These are phyloP conservation scores for Colletes gigas DNA, from an alignment of 1,140 invertebrate species.

Conservation along the genomic window DNA sequence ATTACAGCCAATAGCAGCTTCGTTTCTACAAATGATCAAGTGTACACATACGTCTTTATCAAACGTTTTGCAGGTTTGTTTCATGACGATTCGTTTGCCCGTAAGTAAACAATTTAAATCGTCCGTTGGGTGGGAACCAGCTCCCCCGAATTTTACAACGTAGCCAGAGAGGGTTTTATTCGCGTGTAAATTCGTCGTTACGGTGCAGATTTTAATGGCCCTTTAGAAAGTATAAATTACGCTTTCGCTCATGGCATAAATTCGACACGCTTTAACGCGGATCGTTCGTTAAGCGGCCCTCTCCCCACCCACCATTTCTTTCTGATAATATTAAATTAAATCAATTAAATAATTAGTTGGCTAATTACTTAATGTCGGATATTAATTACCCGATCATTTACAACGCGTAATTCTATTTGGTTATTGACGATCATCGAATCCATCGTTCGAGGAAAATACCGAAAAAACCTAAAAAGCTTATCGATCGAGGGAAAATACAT, in stretches of 20 bases:
- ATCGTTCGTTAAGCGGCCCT: constrained; percentile 17
- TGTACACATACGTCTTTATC: not conserved
- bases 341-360: constrained; percentile 21
- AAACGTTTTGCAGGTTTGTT: constrained; percentile 4
- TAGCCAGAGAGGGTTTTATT: constrained; percentile 7
- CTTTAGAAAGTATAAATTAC: constrained; percentile 43
- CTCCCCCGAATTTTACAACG: constrained; percentile 24
- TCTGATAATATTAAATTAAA: constrained; percentile 20
- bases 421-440: not conserved
- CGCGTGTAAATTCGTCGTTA: constrained; percentile 20
- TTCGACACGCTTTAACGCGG: not conserved
- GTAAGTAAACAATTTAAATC: constrained; percentile 39
- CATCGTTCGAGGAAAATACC: not conserved
- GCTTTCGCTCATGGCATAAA: constrained; percentile 6
- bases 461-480: not conserved
- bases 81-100: not conserved
- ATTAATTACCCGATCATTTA: constrained; percentile 1
- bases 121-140: not conserved
- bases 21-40: not conserved
- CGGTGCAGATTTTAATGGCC: constrained; percentile 24
- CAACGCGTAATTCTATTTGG: not conserved
- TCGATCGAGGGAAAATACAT: not conserved
- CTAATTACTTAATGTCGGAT: constrained; percentile 19
- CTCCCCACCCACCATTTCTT: not conserved
- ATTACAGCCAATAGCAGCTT: not conserved